These are phyloP conservation scores for Lymantria monacha DNA, from an alignment of 2,888 invertebrate genomes.

Conservation along the genomic window DNA sequence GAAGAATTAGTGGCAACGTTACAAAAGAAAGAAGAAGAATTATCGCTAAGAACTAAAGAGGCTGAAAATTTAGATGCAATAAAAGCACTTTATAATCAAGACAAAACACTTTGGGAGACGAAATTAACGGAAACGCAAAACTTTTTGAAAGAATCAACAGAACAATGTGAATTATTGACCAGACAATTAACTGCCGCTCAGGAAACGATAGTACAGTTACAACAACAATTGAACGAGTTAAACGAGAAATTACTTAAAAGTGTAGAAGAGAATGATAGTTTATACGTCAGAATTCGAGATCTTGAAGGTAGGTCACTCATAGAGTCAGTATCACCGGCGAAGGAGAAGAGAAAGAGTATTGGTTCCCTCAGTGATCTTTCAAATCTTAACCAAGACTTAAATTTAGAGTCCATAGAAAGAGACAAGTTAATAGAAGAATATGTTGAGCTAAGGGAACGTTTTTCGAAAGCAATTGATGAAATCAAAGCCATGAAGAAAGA, in stretches of 20 bases:
- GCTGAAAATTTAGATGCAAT: slow-evolving; percentile 84
- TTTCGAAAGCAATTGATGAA: slow-evolving; percentile 91
- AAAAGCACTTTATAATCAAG: slow-evolving; percentile 83
- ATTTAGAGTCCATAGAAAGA: slow-evolving; percentile 88
- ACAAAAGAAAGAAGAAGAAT: slow-evolving; percentile 89
- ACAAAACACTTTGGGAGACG: slow-evolving; percentile 86
- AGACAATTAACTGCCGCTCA: slow-evolving; percentile 86
- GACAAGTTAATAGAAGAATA: slow-evolving; percentile 91
- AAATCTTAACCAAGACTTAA: slow-evolving; percentile 88
- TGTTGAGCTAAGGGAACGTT: slow-evolving; percentile 87
- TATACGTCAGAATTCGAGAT: slow-evolving; percentile 88
- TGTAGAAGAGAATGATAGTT: slow-evolving; percentile 89
- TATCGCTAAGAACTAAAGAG: slow-evolving; percentile 87
- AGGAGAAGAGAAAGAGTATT: slow-evolving; percentile 85
- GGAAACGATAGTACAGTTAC: slow-evolving; percentile 84
- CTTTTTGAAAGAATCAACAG: slow-evolving; percentile 85
- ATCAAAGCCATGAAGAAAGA: slow-evolving; percentile 92
- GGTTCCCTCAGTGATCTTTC: slow-evolving; percentile 92
- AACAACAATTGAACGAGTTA: slow-evolving; percentile 85
- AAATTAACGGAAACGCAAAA: slow-evolving; percentile 86
- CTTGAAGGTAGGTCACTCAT: slow-evolving; percentile 83
- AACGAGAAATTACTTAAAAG: slow-evolving; percentile 86
- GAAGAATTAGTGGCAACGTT: slow-evolving; percentile 89
- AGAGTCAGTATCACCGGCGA: slow-evolving; percentile 68
- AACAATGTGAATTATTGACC: slow-evolving; percentile 84